A percentile compares a stretch with the other conserved stretches of the same genome.
Conservation (phyloP, 2,888 invertebrate genomes). For the Nezara viridula region DNA sequence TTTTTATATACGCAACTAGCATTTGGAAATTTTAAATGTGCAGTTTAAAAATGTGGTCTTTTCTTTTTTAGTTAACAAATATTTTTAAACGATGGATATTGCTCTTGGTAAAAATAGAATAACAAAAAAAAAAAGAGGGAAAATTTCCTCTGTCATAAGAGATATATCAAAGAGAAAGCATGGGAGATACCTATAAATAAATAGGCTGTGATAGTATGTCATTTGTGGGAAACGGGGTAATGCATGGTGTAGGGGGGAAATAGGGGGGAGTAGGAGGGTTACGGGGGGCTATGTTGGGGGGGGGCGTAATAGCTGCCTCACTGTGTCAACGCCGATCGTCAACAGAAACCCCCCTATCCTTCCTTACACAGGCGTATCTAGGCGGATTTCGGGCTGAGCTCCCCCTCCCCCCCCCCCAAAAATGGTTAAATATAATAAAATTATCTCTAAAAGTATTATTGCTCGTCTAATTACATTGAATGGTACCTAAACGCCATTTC, state of each 20-base stretch:
- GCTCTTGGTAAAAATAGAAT: not conserved
- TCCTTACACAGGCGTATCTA: not conserved
- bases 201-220: conserved; percentile 27
- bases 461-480: no score
- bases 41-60: no score
- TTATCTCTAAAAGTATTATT: no score
- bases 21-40: no score
- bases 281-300: not conserved
- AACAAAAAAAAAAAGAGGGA: not conserved
- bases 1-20: no score
- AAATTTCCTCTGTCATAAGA: not conserved
- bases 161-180: not conserved
- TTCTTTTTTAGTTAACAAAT: not conserved
- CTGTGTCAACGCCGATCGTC: not conserved
- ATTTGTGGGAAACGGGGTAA: conserved; percentile 31
- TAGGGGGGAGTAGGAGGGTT: not conserved
- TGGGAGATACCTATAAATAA: conserved; percentile 38
- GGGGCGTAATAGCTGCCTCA: not conserved
- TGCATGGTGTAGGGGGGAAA: not conserved
- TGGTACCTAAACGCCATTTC: no score
- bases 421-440: no score
- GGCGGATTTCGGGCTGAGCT: no score
- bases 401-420: no score
- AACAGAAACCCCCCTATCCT: not conserved
- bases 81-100: not conserved